Conservation (phyloP, 2,113 vertebrate species). For the Morone chrysops region DNA sequence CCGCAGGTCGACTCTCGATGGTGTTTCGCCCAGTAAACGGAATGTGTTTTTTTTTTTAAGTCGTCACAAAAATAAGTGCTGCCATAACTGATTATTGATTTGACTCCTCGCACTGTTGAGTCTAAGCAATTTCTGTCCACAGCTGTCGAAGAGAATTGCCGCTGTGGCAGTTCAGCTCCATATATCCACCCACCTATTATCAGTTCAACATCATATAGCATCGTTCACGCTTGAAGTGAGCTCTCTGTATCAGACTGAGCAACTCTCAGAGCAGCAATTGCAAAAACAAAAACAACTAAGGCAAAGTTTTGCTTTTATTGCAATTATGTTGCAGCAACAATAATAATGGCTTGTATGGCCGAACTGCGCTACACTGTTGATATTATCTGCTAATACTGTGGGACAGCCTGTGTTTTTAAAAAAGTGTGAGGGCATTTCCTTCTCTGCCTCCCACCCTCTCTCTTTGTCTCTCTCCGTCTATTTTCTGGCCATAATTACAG, state of each 20-base stretch:
- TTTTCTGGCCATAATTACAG: slow-evolving; percentile 75
- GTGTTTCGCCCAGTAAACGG: slow-evolving; percentile 22
- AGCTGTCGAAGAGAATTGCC: not conserved
- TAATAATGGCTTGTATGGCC: not conserved
- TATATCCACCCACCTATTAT: not conserved
- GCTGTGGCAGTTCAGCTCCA: not conserved
- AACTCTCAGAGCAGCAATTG: not conserved
- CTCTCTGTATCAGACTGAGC: not conserved
- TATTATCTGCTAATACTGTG: slow-evolving; percentile 23
- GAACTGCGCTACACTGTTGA: slow-evolving; percentile 4
- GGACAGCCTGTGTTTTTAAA: slow-evolving; percentile 22
- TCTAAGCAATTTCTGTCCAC: slow-evolving; percentile 1
- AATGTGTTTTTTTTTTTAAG: slow-evolving; percentile 18
- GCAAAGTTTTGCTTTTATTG: not conserved
- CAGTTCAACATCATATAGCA: not conserved
- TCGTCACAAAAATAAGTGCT: slow-evolving; percentile 4
- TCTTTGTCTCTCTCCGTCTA: slow-evolving; percentile 43
- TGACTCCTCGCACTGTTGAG: slow-evolving; percentile 21
- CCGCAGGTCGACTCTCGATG: not conserved
- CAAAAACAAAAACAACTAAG: not conserved
- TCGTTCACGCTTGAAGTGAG: not conserved
- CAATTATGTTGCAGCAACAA: not conserved
- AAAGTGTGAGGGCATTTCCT: slow-evolving; percentile 38
- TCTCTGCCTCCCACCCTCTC: slow-evolving; percentile 30
- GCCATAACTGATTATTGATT: slow-evolving; percentile 26